Evolutionary conservation across 2,113 vertebrate genomes (phyloP).

Genomic region (Balaeniceps rex): DNA sequence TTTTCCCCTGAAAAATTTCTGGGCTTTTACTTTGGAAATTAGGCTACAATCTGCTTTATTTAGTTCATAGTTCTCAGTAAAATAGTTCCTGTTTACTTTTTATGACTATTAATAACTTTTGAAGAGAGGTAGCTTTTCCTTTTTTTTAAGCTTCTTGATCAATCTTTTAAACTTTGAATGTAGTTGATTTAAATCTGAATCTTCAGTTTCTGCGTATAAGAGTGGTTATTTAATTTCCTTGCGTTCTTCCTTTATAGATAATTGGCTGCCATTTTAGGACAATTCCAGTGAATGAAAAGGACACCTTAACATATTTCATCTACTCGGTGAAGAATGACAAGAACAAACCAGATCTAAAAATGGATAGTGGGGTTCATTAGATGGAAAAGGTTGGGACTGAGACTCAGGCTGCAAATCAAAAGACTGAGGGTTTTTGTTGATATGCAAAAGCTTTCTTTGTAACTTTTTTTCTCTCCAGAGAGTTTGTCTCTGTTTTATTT

Average conservation of each 20-base stretch:
- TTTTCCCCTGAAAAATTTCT: background rate
- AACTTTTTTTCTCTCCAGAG: slow-evolving; percentile 61
- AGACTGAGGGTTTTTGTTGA: slow-evolving; percentile 67
- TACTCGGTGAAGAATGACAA: slow-evolving; percentile 86
- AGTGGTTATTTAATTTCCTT: slow-evolving; percentile 25
- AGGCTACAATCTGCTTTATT: background rate
- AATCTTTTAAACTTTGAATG: background rate
- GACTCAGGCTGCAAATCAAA: slow-evolving; percentile 44
- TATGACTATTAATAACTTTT: background rate
- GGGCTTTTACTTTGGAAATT: background rate
- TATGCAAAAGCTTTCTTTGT: slow-evolving; percentile 71
- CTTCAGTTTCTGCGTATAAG: background rate
- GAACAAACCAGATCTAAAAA: slow-evolving; percentile 81
- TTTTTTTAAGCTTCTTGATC: background rate
- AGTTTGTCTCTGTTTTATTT: slow-evolving; percentile 73
- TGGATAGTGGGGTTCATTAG: slow-evolving; percentile 78
- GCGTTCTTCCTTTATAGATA: slow-evolving; percentile 72
- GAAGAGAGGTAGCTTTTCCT: background rate
- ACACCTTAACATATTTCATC: slow-evolving; percentile 86
- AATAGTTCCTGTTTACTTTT: background rate
- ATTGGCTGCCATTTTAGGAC: slow-evolving; percentile 86
- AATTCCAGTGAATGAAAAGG: slow-evolving; percentile 86
- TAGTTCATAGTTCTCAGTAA: background rate
- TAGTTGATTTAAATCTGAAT: background rate
- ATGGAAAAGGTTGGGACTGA: slow-evolving; percentile 42